phyloP scores from a whole-genome alignment of 1,140 invertebrate species.

The Oryzaephilus surinamensis region DNA sequence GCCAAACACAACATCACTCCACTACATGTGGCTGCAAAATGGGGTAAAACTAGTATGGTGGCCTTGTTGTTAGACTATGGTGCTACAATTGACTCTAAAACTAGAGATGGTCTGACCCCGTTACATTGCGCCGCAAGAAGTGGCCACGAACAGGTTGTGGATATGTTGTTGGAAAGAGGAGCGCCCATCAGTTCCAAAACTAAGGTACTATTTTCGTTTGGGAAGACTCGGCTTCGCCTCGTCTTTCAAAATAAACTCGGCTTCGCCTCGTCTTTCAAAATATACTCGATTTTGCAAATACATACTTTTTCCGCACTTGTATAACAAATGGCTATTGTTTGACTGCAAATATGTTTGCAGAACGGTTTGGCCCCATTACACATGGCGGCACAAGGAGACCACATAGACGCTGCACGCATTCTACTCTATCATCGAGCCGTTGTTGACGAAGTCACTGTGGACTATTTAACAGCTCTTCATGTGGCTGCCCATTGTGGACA shows the following conservation, averaged over 20 bases:
- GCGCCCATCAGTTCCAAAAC: constrained; percentile 96
- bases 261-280: not conserved
- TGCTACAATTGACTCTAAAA: constrained; percentile 90
- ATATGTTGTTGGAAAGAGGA: constrained; percentile 83
- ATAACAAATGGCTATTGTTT: too few relatives aligned
- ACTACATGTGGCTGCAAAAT: constrained; percentile 93
- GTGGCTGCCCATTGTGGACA: constrained; percentile 95
- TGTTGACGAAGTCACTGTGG: constrained; percentile 98
- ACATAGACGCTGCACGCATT: constrained; percentile 95
- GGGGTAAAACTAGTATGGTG: constrained; percentile 98
- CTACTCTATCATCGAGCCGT: constrained; percentile 92
- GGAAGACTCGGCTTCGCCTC: too few relatives aligned
- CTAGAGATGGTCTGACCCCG: constrained; percentile 88
- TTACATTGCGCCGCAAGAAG: constrained; percentile 88
- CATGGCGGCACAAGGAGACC: constrained; percentile 97
- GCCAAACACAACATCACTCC: constrained; percentile 94
- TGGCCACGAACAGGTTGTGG: constrained; percentile 95
- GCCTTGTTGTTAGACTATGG: constrained; percentile 81
- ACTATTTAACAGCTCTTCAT: constrained; percentile 96
- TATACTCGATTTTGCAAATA: not conserved
- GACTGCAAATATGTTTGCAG: constrained; percentile 42
- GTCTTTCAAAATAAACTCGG: too few relatives aligned
- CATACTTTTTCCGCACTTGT: too few relatives aligned
- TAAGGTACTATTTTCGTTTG: constrained; percentile 58
- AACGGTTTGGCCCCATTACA: constrained; percentile 88